Evolutionary conservation across 2,113 vertebrate genomes (phyloP).

Genomic region (Psilopsiagon aymara): DNA sequence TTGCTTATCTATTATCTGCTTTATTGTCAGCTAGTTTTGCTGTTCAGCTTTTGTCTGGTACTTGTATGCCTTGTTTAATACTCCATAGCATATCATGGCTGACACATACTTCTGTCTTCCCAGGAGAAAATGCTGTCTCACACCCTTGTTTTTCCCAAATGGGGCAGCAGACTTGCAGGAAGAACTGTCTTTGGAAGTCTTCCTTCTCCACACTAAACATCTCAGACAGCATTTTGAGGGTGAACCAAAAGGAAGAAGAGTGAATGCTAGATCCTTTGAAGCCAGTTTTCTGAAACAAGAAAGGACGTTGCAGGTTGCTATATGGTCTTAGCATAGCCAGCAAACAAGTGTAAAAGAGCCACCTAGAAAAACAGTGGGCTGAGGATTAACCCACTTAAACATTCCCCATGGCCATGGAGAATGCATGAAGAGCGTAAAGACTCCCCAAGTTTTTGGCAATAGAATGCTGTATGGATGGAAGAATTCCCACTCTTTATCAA

Average conservation of each 20-base stretch:
- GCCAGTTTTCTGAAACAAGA: neutral
- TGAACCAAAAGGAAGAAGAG: neutral
- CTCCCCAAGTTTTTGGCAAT: neutral
- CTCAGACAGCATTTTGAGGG: neutral
- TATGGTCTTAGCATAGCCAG: neutral
- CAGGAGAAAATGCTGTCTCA: neutral
- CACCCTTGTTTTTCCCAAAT: neutral
- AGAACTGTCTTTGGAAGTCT: neutral
- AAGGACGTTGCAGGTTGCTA: neutral
- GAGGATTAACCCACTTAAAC: neutral
- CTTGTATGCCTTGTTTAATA: neutral
- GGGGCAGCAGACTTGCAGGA: neutral
- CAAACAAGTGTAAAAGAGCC: neutral
- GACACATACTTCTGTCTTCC: neutral
- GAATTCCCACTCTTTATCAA: neutral
- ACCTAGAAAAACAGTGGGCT: accelerated
- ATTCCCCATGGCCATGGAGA: accelerated
- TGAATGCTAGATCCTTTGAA: neutral
- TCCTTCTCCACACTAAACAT: neutral
- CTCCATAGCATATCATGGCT: neutral
- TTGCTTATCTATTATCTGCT: neutral
- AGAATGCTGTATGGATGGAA: neutral
- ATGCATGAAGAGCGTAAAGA: neutral
- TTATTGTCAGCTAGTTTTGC: neutral
- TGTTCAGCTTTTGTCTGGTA: neutral